Evolutionary conservation across 2,888 invertebrate species (phyloP), one percentile per base, ranked within the genome.

Genomic region (Latheticus oryzae): DNA sequence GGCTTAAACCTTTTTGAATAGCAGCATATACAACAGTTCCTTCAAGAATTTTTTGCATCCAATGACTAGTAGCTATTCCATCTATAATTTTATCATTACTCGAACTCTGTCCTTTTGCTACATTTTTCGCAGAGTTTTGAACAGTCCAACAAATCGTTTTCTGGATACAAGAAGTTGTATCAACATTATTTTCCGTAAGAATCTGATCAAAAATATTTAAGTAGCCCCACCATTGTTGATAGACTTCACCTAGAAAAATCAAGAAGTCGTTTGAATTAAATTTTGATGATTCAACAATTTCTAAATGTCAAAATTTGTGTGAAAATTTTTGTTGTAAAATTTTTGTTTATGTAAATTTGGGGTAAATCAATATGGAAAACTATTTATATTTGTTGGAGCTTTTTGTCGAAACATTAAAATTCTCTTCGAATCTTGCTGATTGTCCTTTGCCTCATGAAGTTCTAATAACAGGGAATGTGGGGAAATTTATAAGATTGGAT

Each of bases 111-210:
- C 82, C 80, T 5, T 42, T 66, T 0, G 66, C 65, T 1, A 81
- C 76, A 58, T 77, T 78, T 0, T 65, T 69, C 1, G 78, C 72
- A 5, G 81, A 78, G 0, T 73, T 76, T 48, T 80, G 78, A 7
- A 83, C 77, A 47, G 79, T 76, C 61, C 78, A 78, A 61, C 88
- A 88, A 17, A 86, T 79, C 2, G 82, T 79, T 48, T 84, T 79
- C 72, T 87, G 87, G 62, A 84, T 79, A 65, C 88, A 88, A 0
- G 83, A 80, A 0, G 84, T 82, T 1, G 86, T 77, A 68, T 87
- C 85, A 11, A 87, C 81, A 33, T 86, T 81, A 59, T 85, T 81
- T 54, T 82, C 81, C 0, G 80, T 78, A 33, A 87, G 70, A 5
- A 81, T 77, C 30, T 82, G 79, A 60, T 87, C 86, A 17, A 87